Percentiles rank a stretch among this genome's conserved stretches.
Conservation (phyloP, 1,140 invertebrate species). For the Cherax destructor region DNA sequence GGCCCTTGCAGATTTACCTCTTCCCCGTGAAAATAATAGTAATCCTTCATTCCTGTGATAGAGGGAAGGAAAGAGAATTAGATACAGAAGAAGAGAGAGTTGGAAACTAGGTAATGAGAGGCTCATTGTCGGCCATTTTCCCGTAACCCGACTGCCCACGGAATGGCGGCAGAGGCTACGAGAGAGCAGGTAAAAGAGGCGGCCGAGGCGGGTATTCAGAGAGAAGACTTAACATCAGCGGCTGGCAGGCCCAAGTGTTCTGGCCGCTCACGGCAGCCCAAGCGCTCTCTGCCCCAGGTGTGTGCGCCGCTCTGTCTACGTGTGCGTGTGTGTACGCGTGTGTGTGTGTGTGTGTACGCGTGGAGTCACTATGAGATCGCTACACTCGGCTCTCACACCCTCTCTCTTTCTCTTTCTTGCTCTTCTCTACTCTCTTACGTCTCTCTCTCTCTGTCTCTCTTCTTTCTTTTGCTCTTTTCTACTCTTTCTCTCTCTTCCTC, state of each 20-base stretch:
- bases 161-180: not conserved
- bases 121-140: constrained; percentile 12
- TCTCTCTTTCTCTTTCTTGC: not conserved
- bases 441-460: too few species aligned
- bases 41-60: not conserved
- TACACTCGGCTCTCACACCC: not conserved
- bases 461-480: not conserved
- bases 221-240: not conserved
- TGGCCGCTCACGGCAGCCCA: not conserved
- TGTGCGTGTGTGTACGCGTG: not conserved
- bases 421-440: too few species aligned
- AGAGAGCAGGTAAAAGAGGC: not conserved
- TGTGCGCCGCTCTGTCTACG: constrained; percentile 7
- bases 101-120: not conserved
- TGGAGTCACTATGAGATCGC: not conserved
- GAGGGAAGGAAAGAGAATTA: not conserved
- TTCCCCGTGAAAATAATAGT: too few species aligned
- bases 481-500: constrained; percentile 9
- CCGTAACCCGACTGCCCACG: not conserved
- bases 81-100: not conserved
- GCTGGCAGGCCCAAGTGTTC: not conserved
- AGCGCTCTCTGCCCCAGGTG: not conserved
- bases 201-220: not conserved
- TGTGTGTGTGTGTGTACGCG: not conserved
- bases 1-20: too few species aligned